Evolutionary conservation across 1,140 invertebrate species (phyloP).

Genomic region (Drosophila busckii): DNA sequence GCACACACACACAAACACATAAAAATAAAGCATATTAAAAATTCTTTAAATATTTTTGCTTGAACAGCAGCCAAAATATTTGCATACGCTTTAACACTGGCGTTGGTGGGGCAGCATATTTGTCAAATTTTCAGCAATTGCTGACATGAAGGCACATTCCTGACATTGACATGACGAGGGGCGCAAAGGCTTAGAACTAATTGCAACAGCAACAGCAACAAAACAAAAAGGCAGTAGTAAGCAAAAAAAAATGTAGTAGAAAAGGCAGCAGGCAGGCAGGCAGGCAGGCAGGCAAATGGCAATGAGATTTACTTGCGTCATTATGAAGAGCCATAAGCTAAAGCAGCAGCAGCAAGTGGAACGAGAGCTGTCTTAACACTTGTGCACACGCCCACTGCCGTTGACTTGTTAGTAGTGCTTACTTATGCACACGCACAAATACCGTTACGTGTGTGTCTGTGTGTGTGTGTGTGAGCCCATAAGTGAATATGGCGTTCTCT

Average conservation of each 20-base stretch:
- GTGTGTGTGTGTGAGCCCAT: conserved; percentile 24
- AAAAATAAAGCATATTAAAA: conserved; percentile 73
- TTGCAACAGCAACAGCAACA: too few species aligned
- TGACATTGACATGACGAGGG: conserved; percentile 26
- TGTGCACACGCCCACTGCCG: conserved; percentile 38
- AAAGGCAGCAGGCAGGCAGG: conserved; percentile 36
- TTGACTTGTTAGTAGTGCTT: conserved; percentile 14
- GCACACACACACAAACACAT: conserved; percentile 2
- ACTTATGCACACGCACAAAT: conserved; percentile 38
- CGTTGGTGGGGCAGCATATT: conserved; percentile 42
- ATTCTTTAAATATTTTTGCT: conserved; percentile 57
- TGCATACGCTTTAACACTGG: conserved; percentile 52
- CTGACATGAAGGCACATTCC: conserved; percentile 57
- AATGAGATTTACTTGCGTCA: conserved; percentile 62
- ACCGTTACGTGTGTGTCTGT: not conserved
- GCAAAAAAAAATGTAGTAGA: conserved; percentile 2
- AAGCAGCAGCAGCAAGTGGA: not conserved
- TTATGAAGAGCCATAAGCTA: conserved; percentile 48
- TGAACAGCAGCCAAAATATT: conserved; percentile 47
- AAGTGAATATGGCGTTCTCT: conserved; percentile 53
- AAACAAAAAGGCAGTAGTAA: conserved; percentile 10
- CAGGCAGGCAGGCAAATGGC: conserved; percentile 53
- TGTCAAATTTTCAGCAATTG: conserved; percentile 59
- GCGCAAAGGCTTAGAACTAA: not conserved
- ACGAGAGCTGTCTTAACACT: conserved; percentile 35